phyloP scores from a whole-genome alignment of 2,888 invertebrate genomes.

The Cerastis rubricosa region DNA sequence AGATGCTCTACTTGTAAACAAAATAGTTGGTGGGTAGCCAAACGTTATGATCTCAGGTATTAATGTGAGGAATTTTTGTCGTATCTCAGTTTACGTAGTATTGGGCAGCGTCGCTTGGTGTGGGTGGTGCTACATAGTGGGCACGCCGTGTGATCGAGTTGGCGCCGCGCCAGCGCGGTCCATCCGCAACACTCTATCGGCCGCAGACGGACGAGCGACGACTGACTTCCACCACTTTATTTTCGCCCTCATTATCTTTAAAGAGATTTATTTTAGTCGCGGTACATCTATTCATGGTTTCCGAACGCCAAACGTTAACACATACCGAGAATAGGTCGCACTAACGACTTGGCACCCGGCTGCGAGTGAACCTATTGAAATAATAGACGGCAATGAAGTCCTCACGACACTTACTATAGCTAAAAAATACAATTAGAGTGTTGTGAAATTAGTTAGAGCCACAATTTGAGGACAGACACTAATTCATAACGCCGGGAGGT shows the following conservation, averaged over 20 bases:
- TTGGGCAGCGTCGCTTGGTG: conserved; percentile 71
- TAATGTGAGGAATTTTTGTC: conserved; percentile 76
- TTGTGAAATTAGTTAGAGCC: conserved; percentile 81
- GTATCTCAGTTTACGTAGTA: conserved; percentile 73
- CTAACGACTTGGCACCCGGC: conserved; percentile 84
- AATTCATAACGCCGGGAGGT: conserved; percentile 73
- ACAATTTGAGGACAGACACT: conserved; percentile 78
- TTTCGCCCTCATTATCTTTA: conserved; percentile 89
- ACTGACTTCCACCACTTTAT: conserved; percentile 87
- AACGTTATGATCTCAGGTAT: conserved; percentile 76
- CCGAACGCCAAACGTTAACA: conserved; percentile 82
- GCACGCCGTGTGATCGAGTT: conserved; percentile 80
- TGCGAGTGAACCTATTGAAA: conserved; percentile 80
- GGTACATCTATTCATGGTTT: conserved; percentile 79
- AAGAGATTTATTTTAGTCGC: conserved; percentile 88
- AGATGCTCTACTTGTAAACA: conserved; percentile 79
- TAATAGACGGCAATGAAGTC: conserved; percentile 84
- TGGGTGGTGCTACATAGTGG: conserved; percentile 76
- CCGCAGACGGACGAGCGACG: conserved; percentile 84
- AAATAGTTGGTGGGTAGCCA: conserved; percentile 83
- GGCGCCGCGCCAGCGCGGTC: conserved; percentile 80
- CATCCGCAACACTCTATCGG: conserved; percentile 79
- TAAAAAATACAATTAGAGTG: conserved; percentile 80
- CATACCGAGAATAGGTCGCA: conserved; percentile 83
- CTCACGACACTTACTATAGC: conserved; percentile 77